Percentiles rank a stretch among this genome's conserved stretches.
These are phyloP conservation scores for Solen grandis DNA, from an alignment of 1,140 invertebrate species.

Conservation along the genomic window DNA sequence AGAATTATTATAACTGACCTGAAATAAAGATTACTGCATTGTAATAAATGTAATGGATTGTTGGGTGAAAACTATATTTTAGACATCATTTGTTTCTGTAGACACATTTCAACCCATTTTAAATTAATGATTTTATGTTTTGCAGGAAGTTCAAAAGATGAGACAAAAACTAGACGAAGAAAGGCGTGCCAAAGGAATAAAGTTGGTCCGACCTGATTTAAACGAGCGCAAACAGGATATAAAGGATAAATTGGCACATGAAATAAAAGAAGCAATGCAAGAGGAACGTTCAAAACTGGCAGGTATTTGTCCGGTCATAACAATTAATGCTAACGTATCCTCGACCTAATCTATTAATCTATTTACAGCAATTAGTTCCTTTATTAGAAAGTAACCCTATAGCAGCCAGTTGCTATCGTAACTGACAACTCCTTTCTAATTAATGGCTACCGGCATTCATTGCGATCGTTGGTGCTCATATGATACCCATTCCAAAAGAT, in stretches of 20 bases:
- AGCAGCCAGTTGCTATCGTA: not conserved
- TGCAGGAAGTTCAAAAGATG: not conserved
- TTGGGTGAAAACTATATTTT: too few species aligned
- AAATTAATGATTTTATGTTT: not conserved
- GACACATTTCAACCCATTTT: too few species aligned
- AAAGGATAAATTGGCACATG: constrained; percentile 16
- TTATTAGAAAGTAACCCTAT: not conserved
- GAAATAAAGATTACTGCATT: too few species aligned
- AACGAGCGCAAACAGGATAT: constrained; percentile 35
- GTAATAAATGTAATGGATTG: too few species aligned
- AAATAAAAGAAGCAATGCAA: constrained; percentile 26
- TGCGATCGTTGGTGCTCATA: too few species aligned
- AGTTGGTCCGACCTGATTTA: not conserved
- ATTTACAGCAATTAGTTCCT: not conserved
- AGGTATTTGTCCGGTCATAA: constrained; percentile 6
- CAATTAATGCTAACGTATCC: not conserved
- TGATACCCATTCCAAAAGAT: too few species aligned
- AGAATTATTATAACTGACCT: too few species aligned
- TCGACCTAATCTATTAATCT: not conserved
- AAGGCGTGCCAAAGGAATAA: not conserved
- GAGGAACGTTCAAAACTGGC: constrained; percentile 42
- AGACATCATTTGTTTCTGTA: too few species aligned
- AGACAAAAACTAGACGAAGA: not conserved
- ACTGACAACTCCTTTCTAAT: not conserved
- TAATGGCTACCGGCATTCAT: too few species aligned